A percentile compares a stretch with the other conserved stretches of the same genome.
phyloP scores from a whole-genome alignment of 2,888 invertebrate species.

The Tipula confusa region DNA sequence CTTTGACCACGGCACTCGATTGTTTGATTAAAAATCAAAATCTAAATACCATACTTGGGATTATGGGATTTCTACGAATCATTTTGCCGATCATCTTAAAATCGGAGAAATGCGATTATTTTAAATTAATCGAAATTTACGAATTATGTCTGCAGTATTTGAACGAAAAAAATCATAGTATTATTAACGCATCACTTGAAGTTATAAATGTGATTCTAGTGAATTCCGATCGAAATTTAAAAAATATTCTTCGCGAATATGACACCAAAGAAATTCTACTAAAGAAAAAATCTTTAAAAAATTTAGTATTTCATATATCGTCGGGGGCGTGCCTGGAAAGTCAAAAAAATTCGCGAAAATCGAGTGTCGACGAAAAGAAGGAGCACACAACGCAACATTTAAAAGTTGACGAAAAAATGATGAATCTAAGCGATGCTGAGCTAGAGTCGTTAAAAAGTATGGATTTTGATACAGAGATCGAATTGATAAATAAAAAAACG shows the following conservation, averaged over 20 bases:
- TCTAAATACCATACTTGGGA: slow-evolving; percentile 58
- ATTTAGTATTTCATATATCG: slow-evolving; percentile 47
- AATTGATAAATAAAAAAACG: slow-evolving; percentile 37
- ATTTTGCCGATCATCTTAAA: slow-evolving; percentile 56
- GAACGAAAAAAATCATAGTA: slow-evolving; percentile 73
- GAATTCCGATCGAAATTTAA: slow-evolving; percentile 32
- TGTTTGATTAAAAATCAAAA: slow-evolving; percentile 47
- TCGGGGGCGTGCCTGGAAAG: neutral
- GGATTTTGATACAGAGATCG: slow-evolving; percentile 50
- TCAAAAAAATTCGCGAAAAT: slow-evolving; percentile 35
- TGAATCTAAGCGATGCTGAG: slow-evolving; percentile 49
- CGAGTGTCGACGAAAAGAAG: slow-evolving; percentile 38
- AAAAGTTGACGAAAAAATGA: slow-evolving; percentile 46
- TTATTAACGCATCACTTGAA: slow-evolving; percentile 83
- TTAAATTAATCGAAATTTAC: slow-evolving; percentile 61
- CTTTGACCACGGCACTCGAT: slow-evolving; percentile 46
- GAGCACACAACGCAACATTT: slow-evolving; percentile 26
- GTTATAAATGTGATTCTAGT: slow-evolving; percentile 48
- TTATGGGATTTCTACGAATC: slow-evolving; percentile 60
- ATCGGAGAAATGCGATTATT: slow-evolving; percentile 40
- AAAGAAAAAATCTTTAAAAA: slow-evolving; percentile 50
- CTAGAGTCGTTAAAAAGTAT: slow-evolving; percentile 51
- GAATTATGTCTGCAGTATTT: slow-evolving; percentile 70
- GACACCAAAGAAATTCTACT: slow-evolving; percentile 47
- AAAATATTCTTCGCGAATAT: slow-evolving; percentile 29